Base-by-base conservation (phyloP, 2,888 invertebrate genomes). In the Hyles lineata region DNA sequence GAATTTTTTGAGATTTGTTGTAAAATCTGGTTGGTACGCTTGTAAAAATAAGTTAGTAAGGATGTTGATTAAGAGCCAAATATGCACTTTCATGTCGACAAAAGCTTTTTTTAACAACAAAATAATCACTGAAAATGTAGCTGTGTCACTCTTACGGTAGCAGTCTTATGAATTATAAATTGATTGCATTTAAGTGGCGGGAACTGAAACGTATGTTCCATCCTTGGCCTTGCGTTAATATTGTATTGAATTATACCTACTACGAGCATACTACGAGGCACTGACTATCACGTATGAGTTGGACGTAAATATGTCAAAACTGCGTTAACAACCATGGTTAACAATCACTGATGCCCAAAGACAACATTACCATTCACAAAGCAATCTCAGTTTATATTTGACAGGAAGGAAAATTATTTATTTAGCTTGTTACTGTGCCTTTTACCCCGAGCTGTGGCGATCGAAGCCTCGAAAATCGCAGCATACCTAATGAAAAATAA, bases 191-290 rank as follows among this genome's bases (percentile, higher is more conserved):
- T 29, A 60, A 23, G 59, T 60, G 60, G 60, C 60, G 60, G 25
- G 60, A 60, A 60, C 25, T 0, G 6, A 60, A 5, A 60, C 60
- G 15, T 23, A 1, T 23, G 43, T 25, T 17, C 25, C 60, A 60
- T 60, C 60, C 60, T 55, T 55, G 55, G 55, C 55, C 55, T 55
- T 60, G 60, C 15, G 23, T 60, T 23, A 60, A 60, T 60, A 60
- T 63, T 43, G 15, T n/a, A 63, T 63, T 35, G n/a, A 32, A 63
- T 63, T 43, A 19, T 5, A n/a, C n/a, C n/a, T n/a, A 61, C 8
- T 21, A 9, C 2, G 17, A 11, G 8, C 17, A 29, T 6, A 35
- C 35, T 55, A 55, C n/a, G 4, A 52, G 52, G 17, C 5, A n/a
- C 7, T n/a, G 55, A 1, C 55, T 55, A 55, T 5, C 5, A n/a